Conservation (phyloP, 2,113 vertebrate genomes). For the Tetrao urogallus region DNA sequence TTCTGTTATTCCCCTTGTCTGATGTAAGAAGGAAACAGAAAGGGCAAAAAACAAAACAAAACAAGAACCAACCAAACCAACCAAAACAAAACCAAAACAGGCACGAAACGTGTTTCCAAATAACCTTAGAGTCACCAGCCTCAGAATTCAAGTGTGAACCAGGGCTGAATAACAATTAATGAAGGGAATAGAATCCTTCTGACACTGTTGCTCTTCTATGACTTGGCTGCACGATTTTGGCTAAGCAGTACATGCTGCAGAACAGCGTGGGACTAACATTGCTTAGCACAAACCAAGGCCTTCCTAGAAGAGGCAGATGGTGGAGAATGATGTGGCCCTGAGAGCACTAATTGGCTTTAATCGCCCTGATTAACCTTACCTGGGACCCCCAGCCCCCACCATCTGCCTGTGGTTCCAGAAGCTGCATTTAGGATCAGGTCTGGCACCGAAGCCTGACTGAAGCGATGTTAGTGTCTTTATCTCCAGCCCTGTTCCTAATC, state of each 20-base stretch:
- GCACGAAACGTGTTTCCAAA: not conserved
- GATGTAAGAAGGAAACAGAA: not conserved
- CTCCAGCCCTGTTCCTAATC: not conserved
- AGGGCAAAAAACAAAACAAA: not conserved
- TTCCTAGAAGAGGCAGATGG: not conserved
- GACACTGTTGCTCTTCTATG: not conserved
- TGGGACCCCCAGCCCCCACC: not conserved
- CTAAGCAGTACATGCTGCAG: not conserved
- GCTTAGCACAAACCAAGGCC: not conserved
- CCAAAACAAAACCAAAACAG: not conserved
- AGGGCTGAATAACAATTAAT: not conserved
- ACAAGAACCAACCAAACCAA: not conserved
- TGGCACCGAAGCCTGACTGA: not conserved
- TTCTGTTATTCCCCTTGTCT: not conserved
- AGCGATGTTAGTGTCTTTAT: no score
- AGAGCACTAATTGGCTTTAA: not conserved
- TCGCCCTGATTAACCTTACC: not conserved
- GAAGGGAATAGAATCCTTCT: not conserved
- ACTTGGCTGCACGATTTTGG: not conserved
- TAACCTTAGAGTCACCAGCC: not conserved
- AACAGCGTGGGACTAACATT: not conserved
- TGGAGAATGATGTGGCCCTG: not conserved
- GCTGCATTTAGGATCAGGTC: not conserved
- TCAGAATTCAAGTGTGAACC: not conserved
- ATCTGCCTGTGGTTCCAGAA: not conserved